These are phyloP conservation scores for Conus betulinus DNA, from an alignment of 1,140 invertebrate species.

Conservation along the genomic window DNA sequence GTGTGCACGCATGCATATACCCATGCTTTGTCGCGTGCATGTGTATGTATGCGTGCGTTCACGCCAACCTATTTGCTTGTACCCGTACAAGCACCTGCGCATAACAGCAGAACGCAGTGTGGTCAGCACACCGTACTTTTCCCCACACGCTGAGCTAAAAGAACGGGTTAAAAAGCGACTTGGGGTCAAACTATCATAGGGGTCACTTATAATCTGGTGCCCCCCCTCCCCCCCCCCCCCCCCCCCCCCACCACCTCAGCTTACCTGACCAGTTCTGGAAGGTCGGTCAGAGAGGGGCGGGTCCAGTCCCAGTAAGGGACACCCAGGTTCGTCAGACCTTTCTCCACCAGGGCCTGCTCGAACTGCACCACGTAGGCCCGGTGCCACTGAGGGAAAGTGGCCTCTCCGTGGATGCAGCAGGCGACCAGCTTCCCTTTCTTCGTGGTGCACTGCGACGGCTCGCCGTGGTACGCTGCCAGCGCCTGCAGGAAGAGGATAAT, in stretches of 20 bases:
- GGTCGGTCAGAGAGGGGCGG: conserved; percentile 29
- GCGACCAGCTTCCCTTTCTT: conserved; percentile 28
- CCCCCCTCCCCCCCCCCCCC: too few relatives aligned
- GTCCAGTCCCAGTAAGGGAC: conserved; percentile 59
- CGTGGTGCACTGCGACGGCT: conserved; percentile 44
- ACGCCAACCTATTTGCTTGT: too few relatives aligned
- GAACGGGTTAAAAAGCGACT: too few relatives aligned
- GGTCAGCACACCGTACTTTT: background rate
- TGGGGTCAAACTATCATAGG: too few relatives aligned
- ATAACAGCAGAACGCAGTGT: too few relatives aligned
- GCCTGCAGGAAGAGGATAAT: background rate
- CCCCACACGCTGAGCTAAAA: background rate
- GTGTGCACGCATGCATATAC: too few relatives aligned
- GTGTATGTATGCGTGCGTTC: too few relatives aligned
- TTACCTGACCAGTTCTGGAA: conserved; percentile 42
- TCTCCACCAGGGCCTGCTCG: conserved; percentile 34
- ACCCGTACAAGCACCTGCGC: too few relatives aligned
- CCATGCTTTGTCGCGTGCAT: too few relatives aligned
- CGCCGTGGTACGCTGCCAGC: conserved; percentile 49
- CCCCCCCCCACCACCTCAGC: too few relatives aligned
- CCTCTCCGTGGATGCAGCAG: conserved; percentile 53
- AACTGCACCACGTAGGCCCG: conserved; percentile 50
- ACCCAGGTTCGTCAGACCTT: conserved; percentile 30
- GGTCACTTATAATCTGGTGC: too few relatives aligned
- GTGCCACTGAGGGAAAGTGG: conserved; percentile 54